Conservation (phyloP, 2,797 vertebrate species). For the Typhlichthys subterraneus region DNA sequence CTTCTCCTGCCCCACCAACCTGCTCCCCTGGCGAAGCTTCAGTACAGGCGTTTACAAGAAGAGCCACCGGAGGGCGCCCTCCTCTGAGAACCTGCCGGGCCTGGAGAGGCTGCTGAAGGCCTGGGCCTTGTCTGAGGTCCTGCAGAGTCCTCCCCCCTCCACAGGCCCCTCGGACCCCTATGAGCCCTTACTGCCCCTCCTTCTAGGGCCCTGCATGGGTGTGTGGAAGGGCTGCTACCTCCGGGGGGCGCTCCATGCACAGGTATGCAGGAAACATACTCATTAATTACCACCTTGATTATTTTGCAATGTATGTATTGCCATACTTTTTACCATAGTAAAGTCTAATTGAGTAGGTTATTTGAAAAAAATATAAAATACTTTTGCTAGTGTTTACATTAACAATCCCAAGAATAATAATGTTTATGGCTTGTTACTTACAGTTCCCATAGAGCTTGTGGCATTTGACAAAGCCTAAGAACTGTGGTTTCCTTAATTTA, state of each 20-base stretch:
- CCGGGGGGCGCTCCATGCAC: slow-evolving; percentile 83
- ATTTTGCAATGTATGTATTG: too few relatives aligned
- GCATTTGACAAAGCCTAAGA: neutral
- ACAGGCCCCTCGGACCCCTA: slow-evolving; percentile 55
- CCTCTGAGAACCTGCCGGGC: slow-evolving; percentile 80
- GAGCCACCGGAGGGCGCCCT: slow-evolving; percentile 76
- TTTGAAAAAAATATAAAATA: too few relatives aligned
- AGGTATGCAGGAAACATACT: slow-evolving; percentile 71
- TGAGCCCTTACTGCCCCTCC: slow-evolving; percentile 83
- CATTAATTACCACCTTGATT: too few relatives aligned
- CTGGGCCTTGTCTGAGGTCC: slow-evolving; percentile 54
- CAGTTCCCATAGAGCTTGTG: neutral
- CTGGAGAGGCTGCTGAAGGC: slow-evolving; percentile 78
- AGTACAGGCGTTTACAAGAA: slow-evolving; percentile 78
- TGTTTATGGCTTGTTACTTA: neutral
- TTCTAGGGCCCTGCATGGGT: slow-evolving; percentile 82
- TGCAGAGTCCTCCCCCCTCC: slow-evolving; percentile 38
- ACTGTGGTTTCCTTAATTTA: neutral
- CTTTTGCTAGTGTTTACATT: too few relatives aligned
- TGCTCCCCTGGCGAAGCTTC: slow-evolving; percentile 84
- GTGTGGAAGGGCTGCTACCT: slow-evolving; percentile 93
- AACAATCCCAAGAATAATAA: neutral
- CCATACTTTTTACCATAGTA: too few relatives aligned
- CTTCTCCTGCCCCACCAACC: slow-evolving; percentile 80
- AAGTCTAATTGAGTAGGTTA: too few relatives aligned